Evolutionary conservation across 2,113 vertebrate genomes (phyloP).

Genomic region (Corapipo altera): DNA sequence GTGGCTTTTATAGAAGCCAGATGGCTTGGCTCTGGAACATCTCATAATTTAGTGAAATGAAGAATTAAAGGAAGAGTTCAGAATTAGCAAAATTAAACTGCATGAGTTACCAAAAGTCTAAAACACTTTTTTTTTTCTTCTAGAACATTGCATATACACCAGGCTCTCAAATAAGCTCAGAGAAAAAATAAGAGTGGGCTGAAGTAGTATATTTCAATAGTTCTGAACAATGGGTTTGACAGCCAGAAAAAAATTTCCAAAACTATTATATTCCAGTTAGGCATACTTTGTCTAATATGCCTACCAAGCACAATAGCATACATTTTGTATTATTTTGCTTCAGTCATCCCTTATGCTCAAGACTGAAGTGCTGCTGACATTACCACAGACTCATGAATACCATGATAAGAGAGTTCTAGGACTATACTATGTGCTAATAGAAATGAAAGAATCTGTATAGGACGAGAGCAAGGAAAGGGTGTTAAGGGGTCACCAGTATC

Average conservation of each 20-base stretch:
- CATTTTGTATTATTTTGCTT: neutral
- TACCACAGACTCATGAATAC: neutral
- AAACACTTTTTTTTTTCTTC: neutral
- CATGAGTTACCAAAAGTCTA: neutral
- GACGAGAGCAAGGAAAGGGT: neutral
- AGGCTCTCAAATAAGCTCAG: neutral
- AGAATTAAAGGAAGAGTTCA: slow-evolving; percentile 44
- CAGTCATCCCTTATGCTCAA: neutral
- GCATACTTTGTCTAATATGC: neutral
- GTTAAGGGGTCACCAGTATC: neutral
- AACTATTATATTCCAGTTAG: neutral
- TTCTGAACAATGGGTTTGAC: neutral
- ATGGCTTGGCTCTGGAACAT: slow-evolving; percentile 49
- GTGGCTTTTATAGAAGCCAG: slow-evolving; percentile 51
- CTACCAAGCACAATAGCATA: neutral
- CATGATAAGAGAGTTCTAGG: neutral
- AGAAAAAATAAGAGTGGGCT: neutral
- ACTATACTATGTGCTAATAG: neutral
- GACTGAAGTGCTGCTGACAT: neutral
- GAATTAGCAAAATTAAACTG: slow-evolving; percentile 30
- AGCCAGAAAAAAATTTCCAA: neutral
- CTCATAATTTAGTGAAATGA: slow-evolving; percentile 24
- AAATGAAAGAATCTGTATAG: neutral
- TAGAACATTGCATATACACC: neutral
- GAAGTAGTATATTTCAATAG: neutral